phyloP scores from a whole-genome alignment of 2,888 invertebrate species.

The Mesoligia furuncula region DNA sequence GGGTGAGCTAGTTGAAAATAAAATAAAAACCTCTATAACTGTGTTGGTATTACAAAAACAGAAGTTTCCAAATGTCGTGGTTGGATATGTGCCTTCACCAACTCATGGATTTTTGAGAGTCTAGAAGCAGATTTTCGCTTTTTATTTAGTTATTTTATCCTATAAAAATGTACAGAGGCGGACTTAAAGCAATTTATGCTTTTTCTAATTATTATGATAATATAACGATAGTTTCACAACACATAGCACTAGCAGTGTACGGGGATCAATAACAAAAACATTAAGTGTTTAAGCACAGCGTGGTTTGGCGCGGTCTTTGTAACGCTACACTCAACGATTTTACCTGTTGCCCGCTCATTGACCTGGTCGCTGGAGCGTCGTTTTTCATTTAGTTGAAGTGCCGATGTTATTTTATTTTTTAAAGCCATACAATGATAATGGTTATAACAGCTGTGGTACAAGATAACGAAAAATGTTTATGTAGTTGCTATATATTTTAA shows the following conservation, averaged over 20 bases:
- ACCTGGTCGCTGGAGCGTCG: conserved; percentile 1
- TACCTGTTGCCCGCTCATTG: conserved; percentile 47
- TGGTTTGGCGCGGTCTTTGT: conserved; percentile 23
- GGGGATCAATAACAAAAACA: conserved; percentile 17
- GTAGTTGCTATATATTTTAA: neutral
- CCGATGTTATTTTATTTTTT: conserved; percentile 16
- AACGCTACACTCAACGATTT: neutral
- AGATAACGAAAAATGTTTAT: neutral
- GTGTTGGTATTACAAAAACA: neutral
- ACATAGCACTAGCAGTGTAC: neutral
- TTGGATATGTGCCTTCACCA: neutral
- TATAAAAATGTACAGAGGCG: neutral
- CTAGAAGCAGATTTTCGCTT: neutral
- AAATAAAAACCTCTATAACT: neutral
- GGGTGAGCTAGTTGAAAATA: neutral
- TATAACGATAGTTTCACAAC: neutral
- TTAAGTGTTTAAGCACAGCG: conserved; percentile 13
- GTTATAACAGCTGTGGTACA: neutral
- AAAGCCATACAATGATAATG: neutral
- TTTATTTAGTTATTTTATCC: neutral
- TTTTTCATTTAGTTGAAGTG: conserved; percentile 1
- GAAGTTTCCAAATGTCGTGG: neutral
- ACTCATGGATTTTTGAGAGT: neutral
- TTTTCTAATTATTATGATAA: neutral
- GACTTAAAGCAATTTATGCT: neutral